Conservation (phyloP, 2,888 invertebrate genomes). For the Mongoloraphidia duomilia region DNA sequence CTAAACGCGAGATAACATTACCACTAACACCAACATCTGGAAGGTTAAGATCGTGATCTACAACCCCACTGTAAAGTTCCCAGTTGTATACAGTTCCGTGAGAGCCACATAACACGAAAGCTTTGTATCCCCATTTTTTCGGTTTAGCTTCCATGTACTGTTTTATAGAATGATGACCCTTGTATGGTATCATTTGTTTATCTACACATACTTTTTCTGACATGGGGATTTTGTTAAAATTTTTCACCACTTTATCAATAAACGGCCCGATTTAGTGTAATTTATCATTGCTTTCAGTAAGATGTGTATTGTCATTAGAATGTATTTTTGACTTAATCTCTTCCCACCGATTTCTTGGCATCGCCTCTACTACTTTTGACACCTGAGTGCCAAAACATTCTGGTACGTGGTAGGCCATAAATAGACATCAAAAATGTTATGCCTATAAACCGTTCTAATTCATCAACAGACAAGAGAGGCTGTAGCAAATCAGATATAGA, state of each 20-base stretch:
- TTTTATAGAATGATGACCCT: conserved; percentile 16
- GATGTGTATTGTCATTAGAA: conserved; percentile 1
- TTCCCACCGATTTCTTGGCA: no score
- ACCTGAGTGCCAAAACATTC: no score
- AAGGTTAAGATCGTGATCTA: background rate
- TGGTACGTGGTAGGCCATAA: no score
- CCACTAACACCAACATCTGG: background rate
- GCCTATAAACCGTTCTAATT: no score
- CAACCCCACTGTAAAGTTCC: conserved; percentile 18
- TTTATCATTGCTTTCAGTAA: conserved; percentile 1
- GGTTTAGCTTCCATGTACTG: conserved; percentile 20
- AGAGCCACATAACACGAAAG: conserved; percentile 16
- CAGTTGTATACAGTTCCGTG: conserved; percentile 18
- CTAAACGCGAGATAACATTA: background rate
- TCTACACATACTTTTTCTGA: conserved; percentile 12
- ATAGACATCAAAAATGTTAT: no score
- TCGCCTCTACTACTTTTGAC: no score
- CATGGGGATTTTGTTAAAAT: conserved; percentile 6
- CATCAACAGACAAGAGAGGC: no score
- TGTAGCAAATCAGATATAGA: no score
- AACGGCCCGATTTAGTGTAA: conserved; percentile 14
- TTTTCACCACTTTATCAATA: conserved; percentile 10
- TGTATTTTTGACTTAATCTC: background rate
- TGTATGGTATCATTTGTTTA: conserved; percentile 21
- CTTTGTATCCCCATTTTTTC: conserved; percentile 18